Base-by-base conservation (phyloP, 2,113 vertebrate genomes). In the Malurus melanocephalus region DNA sequence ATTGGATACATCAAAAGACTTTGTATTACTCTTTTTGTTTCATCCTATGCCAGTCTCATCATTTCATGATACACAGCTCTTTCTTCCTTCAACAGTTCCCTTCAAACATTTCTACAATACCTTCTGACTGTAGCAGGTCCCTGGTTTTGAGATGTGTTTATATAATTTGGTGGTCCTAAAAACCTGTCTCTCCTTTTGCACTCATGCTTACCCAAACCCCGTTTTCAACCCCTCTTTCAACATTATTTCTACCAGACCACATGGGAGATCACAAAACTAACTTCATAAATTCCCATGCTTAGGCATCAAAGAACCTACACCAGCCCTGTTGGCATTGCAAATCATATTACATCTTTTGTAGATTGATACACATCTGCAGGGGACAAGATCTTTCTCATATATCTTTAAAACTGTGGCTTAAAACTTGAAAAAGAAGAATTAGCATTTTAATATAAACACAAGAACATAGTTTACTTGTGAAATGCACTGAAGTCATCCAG, bases 361-460 rank as follows among this genome's bases (percentile, higher is more conserved):
- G 91, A 86, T 69, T 75, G 56, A 80, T 77, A 78, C 78, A 88
- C 90, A 95, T 93, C 90, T 93, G 84, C 51, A 80, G 51, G 72
- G 76, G 73, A 62, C 42, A 93, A 91, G 71, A 26, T 75, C 73
- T 77, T 88, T 61, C 64, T 87, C 89, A 81, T 89, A 80, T 56
- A 87, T 89, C 84, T 82, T 92, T 91, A 95, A 95, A 95, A 85
- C 53, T 79, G 45, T 5, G 42, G 78, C 76, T 88, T 94, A 87
- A 93, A 81, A 72, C 80, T 87, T 91, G 28, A 93, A 91, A 85
- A 95, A 94, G 88, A 71, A 64, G n/a, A 92, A 88, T 94, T 92
- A 92, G 80, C 55, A 55, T 93, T 92, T 89, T 88, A 90, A 90
- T 92, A 87, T 76, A 89, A 68, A 65, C 35, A 84, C 28, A 62